A percentile compares a stretch with the other conserved stretches of the same genome.
These are phyloP conservation scores for Leptinotarsa juncta DNA, from an alignment of 2,888 invertebrate genomes.

Conservation along the genomic window DNA sequence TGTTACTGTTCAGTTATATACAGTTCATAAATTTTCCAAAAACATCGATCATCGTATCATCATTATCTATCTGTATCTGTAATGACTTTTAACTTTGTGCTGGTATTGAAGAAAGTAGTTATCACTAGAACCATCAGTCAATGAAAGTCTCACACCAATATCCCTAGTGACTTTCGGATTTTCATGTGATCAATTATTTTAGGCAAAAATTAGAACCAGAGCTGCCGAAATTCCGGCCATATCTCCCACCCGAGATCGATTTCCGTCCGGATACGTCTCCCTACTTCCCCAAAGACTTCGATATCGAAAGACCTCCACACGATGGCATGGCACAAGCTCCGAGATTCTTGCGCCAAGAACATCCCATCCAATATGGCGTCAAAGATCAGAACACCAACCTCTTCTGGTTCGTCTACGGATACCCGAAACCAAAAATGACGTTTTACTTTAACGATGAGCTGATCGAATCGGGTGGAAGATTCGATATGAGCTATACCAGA, in stretches of 20 bases:
- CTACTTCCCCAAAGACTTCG: conserved; percentile 92
- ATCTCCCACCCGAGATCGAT: conserved; percentile 82
- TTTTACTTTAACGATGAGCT: conserved; percentile 89
- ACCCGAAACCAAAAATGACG: conserved; percentile 93
- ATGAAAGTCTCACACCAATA: too few relatives aligned
- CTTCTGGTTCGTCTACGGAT: conserved; percentile 95
- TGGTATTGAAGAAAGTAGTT: too few relatives aligned
- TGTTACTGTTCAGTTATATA: too few relatives aligned
- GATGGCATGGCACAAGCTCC: conserved; percentile 88
- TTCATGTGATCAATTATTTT: conserved; percentile 30
- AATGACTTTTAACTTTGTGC: too few relatives aligned
- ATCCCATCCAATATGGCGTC: conserved; percentile 90
- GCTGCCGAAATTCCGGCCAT: conserved; percentile 82
- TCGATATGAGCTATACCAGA: conserved; percentile 88
- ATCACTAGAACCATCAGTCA: too few relatives aligned
- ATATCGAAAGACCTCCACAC: conserved; percentile 87
- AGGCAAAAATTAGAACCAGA: conserved; percentile 83
- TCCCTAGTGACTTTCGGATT: background rate
- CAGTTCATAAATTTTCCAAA: too few relatives aligned
- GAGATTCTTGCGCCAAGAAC: conserved; percentile 87
- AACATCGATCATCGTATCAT: too few relatives aligned
- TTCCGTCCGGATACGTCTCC: conserved; percentile 87
- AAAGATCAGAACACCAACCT: conserved; percentile 91
- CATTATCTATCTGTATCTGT: too few relatives aligned
- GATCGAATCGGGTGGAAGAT: conserved; percentile 85